phyloP scores from a whole-genome alignment of 2,888 invertebrate species.

The Parnassius apollo region DNA sequence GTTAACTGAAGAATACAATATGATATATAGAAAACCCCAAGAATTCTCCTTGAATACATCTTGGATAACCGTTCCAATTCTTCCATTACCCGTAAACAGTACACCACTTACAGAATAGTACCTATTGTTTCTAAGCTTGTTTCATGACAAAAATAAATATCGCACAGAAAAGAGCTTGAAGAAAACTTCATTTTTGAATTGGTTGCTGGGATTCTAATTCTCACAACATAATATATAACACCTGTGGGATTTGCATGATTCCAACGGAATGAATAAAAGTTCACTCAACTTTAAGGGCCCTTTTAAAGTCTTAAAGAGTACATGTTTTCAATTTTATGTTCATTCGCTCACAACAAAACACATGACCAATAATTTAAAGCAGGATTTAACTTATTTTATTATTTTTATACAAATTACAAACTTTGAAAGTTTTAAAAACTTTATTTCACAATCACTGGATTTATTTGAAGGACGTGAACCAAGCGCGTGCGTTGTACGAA shows the following conservation, averaged over 20 bases:
- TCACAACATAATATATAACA: slow-evolving; percentile 65
- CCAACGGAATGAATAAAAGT: slow-evolving; percentile 53
- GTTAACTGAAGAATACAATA: slow-evolving; percentile 42
- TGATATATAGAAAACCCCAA: slow-evolving; percentile 47
- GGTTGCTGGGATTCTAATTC: slow-evolving; percentile 71
- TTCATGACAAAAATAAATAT: slow-evolving; percentile 29
- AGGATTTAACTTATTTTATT: slow-evolving; percentile 7
- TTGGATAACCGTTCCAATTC: slow-evolving; percentile 70
- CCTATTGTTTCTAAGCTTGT: slow-evolving; percentile 28
- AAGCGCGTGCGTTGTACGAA: slow-evolving; percentile 39
- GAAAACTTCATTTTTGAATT: slow-evolving; percentile 41
- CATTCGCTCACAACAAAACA: slow-evolving; percentile 3
- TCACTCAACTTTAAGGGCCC: slow-evolving; percentile 70
- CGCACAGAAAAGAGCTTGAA: slow-evolving; percentile 26
- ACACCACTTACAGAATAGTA: slow-evolving; percentile 28
- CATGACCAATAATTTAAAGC: background rate
- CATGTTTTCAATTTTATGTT: slow-evolving; percentile 22
- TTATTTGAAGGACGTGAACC: slow-evolving; percentile 53
- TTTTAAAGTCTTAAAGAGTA: slow-evolving; percentile 35
- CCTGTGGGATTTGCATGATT: slow-evolving; percentile 68
- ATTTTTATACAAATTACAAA: slow-evolving; percentile 31
- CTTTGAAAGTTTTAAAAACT: slow-evolving; percentile 63
- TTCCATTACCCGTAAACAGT: slow-evolving; percentile 63
- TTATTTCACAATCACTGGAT: slow-evolving; percentile 57
- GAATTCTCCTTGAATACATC: slow-evolving; percentile 56